Base-by-base conservation (phyloP, 2,113 vertebrate genomes). In the Neolamprologus caudopunctatus region DNA sequence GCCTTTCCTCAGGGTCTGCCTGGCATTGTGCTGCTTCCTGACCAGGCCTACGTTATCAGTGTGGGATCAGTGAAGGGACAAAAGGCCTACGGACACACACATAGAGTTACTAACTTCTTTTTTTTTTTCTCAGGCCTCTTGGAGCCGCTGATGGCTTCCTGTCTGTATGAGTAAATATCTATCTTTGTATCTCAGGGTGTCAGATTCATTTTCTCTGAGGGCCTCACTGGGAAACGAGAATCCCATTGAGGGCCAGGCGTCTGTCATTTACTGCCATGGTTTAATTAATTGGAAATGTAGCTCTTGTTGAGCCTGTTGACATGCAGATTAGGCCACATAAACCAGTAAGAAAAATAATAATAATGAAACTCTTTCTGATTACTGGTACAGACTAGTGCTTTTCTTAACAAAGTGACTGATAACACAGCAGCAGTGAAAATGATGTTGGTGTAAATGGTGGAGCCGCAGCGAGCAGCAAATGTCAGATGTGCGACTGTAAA, bases 11-110 rank as follows among this genome's bases (percentile, higher is more conserved):
- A 89, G 91, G 90, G 73, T 79, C 88, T 92, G 92, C 91, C 91
- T 94, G 94, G 94, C 91, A 96, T 95, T 96, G 94, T 95, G 92
- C 85, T 89, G 89, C 94, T 95, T 95, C 94, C 94, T 95, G 93
- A 90, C 85, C 85, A 58, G 11, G 81, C 93, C 89, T 90, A 94
- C 85, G 19, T 89, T 95, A 95, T 95, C 93, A 89, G 93, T 93
- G 88, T 92, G 90, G 89, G 93, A 95, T 95, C 93, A 94, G 87
- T 83, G 55, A 78, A 88, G 47, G 92, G 90, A 93, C 94, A 94
- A 94, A 93, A 82, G 88, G 81, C 58, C 86, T 90, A 66, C 31
- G 40, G 63, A 90, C 83, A 61, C 58, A 85, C 68, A 83, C 86
- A 88, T 61, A 85, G 7, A 85, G 40, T 47, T 28, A 75, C 40